These are phyloP conservation scores for Digitonthophagus gazella DNA, from an alignment of 2,888 invertebrate genomes.

Conservation along the genomic window DNA sequence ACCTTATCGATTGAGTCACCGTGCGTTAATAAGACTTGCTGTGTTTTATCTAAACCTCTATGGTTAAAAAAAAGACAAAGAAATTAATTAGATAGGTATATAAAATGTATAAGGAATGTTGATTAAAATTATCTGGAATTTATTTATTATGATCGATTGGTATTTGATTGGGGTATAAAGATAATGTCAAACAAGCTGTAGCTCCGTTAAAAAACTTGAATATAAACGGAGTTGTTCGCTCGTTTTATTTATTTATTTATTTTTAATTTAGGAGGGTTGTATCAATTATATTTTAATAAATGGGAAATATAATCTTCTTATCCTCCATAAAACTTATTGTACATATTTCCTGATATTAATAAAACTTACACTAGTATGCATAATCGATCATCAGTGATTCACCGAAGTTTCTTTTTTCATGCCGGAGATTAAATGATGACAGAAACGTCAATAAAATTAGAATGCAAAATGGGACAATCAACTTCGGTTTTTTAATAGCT, in stretches of 20 bases:
- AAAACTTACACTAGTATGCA: not conserved
- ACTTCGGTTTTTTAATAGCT: too few relatives aligned
- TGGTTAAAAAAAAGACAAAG: constrained; percentile 34
- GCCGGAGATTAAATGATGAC: too few relatives aligned
- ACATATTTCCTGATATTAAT: too few relatives aligned
- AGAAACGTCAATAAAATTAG: too few relatives aligned
- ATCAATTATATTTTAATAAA: constrained; percentile 1
- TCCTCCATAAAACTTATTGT: not conserved
- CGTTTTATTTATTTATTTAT: not conserved
- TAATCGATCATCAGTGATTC: too few relatives aligned
- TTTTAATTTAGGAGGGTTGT: constrained; percentile 7
- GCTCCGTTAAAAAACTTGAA: constrained; percentile 5
- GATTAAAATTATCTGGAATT: too few relatives aligned
- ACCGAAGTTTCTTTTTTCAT: too few relatives aligned
- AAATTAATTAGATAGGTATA: too few relatives aligned
- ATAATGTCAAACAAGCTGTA: not conserved
- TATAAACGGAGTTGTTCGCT: constrained; percentile 1
- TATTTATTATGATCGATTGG: too few relatives aligned
- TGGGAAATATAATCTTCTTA: constrained; percentile 5
- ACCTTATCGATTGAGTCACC: constrained; percentile 94
- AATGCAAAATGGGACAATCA: too few relatives aligned
- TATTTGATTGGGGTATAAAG: too few relatives aligned
- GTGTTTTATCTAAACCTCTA: constrained; percentile 83
- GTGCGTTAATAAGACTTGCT: constrained; percentile 92
- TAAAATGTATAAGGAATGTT: too few relatives aligned